phyloP scores from a whole-genome alignment of 2,797 vertebrate genomes.

The Enteromius viviparus region DNA sequence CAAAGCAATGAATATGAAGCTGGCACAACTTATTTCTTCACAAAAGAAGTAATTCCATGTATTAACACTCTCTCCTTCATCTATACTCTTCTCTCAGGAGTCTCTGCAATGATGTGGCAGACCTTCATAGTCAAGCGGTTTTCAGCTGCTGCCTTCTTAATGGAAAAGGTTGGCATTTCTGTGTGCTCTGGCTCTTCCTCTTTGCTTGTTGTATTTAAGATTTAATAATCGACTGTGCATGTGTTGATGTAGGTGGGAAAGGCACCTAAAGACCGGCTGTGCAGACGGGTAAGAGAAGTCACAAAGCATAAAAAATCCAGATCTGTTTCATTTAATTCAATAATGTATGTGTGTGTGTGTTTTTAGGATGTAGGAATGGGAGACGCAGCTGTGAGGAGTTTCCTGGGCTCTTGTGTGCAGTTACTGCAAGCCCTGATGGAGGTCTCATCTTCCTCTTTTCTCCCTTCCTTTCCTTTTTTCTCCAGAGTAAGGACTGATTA shows the following conservation, averaged over 20 bases:
- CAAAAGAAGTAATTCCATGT: background rate
- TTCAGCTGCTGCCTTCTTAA: conserved; percentile 90
- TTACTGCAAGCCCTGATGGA: conserved; percentile 93
- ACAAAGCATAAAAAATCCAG: background rate
- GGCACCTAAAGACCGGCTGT: conserved; percentile 94
- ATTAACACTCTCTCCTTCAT: background rate
- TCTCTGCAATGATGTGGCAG: conserved; percentile 97
- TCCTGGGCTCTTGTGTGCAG: conserved; percentile 90
- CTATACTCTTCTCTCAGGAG: conserved; percentile 74
- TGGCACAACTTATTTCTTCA: background rate
- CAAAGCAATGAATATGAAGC: background rate
- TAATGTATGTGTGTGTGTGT: conserved; percentile 23
- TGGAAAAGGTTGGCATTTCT: conserved; percentile 86
- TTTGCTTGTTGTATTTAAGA: background rate
- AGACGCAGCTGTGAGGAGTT: conserved; percentile 86
- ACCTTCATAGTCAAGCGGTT: conserved; percentile 95
- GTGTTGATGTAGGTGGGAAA: conserved; percentile 87
- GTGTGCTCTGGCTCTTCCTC: background rate
- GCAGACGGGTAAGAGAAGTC: conserved; percentile 85
- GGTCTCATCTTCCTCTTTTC: conserved; percentile 73
- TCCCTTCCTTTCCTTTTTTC: conserved; percentile 44
- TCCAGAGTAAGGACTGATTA: conserved; percentile 47
- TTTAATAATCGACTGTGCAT: conserved; percentile 11
- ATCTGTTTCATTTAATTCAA: background rate
- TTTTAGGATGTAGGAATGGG: conserved; percentile 94